Percentiles rank a stretch among this genome's conserved stretches.
Evolutionary conservation across 2,113 vertebrate species (phyloP).

Genomic region (Apaloderma vittatum): DNA sequence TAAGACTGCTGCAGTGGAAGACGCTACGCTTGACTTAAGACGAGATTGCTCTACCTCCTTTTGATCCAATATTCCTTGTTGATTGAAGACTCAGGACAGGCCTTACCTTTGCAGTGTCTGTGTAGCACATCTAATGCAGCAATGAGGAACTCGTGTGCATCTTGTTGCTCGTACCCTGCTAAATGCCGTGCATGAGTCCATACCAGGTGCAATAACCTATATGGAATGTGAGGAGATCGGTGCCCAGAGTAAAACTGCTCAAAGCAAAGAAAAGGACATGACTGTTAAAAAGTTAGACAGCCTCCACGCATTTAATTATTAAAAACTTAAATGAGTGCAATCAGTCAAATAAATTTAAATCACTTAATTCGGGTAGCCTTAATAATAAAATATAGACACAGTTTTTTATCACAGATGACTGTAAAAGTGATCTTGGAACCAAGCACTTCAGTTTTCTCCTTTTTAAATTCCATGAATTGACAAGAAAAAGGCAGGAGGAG

Average conservation of each 20-base stretch:
- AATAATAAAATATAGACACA: not conserved
- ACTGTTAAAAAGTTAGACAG: constrained; percentile 28
- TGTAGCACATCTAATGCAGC: constrained; percentile 97
- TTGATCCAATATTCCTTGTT: constrained; percentile 27
- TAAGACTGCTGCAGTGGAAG: not conserved
- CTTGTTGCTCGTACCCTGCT: constrained; percentile 98
- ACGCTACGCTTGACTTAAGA: not conserved
- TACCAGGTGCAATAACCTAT: constrained; percentile 98
- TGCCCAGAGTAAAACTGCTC: constrained; percentile 98
- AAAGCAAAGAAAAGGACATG: constrained; percentile 42
- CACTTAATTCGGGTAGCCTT: not conserved
- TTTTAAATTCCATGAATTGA: not conserved
- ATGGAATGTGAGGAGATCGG: constrained; percentile 98
- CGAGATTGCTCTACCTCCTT: constrained; percentile 28
- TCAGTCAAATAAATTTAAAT: constrained; percentile 27
- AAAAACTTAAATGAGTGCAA: not conserved
- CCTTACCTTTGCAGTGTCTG: constrained; percentile 97
- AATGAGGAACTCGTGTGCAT: constrained; percentile 99
- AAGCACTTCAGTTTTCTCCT: not conserved
- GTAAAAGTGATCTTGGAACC: not conserved
- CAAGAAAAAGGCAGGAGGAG: not conserved
- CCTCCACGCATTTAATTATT: not conserved
- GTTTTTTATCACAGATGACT: not conserved
- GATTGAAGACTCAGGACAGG: not conserved
- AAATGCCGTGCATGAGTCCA: constrained; percentile 99